Percentiles rank a stretch among this genome's conserved stretches.
Conservation (phyloP, 2,797 vertebrate genomes). For the Otolemur crassicaudatus region DNA sequence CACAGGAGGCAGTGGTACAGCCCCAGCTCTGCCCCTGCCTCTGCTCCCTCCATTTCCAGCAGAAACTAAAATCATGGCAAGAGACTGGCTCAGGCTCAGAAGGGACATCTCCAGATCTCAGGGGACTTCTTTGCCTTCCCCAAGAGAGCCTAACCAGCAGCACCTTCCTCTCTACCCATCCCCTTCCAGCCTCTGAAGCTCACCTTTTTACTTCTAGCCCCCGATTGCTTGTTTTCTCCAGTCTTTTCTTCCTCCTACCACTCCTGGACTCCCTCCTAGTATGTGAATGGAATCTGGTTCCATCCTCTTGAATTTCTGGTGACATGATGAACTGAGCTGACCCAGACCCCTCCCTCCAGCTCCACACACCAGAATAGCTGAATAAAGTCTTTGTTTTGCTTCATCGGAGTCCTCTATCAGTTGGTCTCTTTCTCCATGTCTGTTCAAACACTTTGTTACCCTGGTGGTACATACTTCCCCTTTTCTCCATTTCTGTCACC, state of each 20-base stretch:
- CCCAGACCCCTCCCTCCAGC: background rate
- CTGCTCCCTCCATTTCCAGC: constrained; percentile 82
- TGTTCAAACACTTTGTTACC: background rate
- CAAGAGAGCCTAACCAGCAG: background rate
- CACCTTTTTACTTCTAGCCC: background rate
- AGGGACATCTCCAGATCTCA: background rate
- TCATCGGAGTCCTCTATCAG: background rate
- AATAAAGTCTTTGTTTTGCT: constrained; percentile 47
- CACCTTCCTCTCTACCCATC: background rate
- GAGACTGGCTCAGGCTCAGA: constrained; percentile 29
- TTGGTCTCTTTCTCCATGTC: background rate
- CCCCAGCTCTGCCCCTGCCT: constrained; percentile 59
- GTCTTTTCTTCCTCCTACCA: background rate
- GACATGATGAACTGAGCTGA: background rate
- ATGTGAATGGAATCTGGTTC: background rate
- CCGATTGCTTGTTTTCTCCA: background rate
- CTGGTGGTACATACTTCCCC: background rate
- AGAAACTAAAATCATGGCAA: constrained; percentile 80
- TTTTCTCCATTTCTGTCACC: background rate
- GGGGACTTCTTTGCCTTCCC: background rate
- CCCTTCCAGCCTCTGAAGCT: background rate
- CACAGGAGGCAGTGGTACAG: constrained; percentile 85
- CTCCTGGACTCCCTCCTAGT: background rate
- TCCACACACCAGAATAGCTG: background rate
- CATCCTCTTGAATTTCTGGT: background rate